phyloP scores from a whole-genome alignment of 1,140 invertebrate genomes.

The Venturia canescens region DNA sequence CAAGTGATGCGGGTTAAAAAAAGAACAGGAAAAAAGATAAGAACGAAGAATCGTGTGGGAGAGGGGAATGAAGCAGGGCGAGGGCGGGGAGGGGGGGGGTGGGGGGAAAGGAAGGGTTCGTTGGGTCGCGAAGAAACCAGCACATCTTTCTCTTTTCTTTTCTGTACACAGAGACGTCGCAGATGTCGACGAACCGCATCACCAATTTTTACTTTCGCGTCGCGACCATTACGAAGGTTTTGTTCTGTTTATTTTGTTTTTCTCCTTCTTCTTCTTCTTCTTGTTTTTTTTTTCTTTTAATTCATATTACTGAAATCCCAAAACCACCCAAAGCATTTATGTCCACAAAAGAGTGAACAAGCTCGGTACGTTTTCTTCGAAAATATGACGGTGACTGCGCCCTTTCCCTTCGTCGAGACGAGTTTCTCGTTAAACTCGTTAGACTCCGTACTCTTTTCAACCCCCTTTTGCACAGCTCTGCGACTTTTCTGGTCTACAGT shows the following conservation, averaged over 20 bases:
- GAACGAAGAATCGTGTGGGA: background rate
- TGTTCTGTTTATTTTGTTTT: constrained; percentile 24
- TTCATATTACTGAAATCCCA: background rate
- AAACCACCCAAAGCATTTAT: constrained; percentile 1
- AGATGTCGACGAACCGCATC: constrained; percentile 26
- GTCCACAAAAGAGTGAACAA: background rate
- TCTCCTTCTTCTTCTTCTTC: constrained; percentile 18
- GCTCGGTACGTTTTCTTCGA: constrained; percentile 5
- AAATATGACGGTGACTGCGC: background rate
- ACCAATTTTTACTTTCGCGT: background rate
- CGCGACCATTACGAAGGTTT: constrained; percentile 3
- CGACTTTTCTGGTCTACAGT: background rate
- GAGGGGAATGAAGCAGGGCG: background rate
- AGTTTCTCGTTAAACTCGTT: constrained; percentile 23
- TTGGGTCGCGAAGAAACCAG: constrained; percentile 25
- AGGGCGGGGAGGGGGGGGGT: no score
- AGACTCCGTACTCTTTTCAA: constrained; percentile 19
- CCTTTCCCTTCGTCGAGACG: constrained; percentile 15
- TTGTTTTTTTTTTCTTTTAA: constrained; percentile 1
- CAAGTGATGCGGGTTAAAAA: constrained; percentile 36
- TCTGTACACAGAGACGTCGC: constrained; percentile 41
- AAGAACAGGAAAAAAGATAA: constrained; percentile 28
- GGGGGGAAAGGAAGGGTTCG: background rate
- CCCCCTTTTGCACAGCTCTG: constrained; percentile 10
- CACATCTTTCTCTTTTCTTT: constrained; percentile 41